Conservation (phyloP, 2,888 invertebrate genomes). For the Drosophila basisetae region DNA sequence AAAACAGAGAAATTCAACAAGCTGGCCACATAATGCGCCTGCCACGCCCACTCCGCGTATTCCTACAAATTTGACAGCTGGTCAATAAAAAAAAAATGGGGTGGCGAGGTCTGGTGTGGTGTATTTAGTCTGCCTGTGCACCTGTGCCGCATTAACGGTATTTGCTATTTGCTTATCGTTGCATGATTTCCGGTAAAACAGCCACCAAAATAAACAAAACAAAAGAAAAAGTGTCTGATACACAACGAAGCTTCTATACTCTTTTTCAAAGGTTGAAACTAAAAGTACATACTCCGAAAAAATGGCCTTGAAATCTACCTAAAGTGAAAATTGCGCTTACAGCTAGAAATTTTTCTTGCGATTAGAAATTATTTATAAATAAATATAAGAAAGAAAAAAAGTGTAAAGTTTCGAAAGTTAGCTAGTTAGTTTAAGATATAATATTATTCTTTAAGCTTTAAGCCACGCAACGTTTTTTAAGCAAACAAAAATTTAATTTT, state of each 20-base stretch:
- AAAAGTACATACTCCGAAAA: background rate
- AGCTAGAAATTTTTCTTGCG: no score
- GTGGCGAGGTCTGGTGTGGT: background rate
- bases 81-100: background rate
- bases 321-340: background rate
- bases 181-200: constrained; percentile 40
- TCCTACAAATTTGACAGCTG: constrained; percentile 24
- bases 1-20: constrained; percentile 37
- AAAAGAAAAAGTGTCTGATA: background rate
- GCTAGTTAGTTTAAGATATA: background rate
- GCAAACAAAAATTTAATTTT: background rate
- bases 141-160: constrained; percentile 24
- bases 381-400: no score
- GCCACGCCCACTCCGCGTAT: constrained; percentile 12
- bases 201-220: background rate
- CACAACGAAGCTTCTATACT: background rate
- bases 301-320: background rate
- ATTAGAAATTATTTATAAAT: no score
- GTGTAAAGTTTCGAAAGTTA: no score
- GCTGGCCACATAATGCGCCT: constrained; percentile 14
- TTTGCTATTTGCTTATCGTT: constrained; percentile 13
- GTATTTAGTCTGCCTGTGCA: background rate
- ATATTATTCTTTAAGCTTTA: background rate
- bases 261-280: background rate
- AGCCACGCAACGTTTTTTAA: background rate